Evolutionary conservation across 1,140 invertebrate species (phyloP).

Genomic region (Neodiprion pinetum): DNA sequence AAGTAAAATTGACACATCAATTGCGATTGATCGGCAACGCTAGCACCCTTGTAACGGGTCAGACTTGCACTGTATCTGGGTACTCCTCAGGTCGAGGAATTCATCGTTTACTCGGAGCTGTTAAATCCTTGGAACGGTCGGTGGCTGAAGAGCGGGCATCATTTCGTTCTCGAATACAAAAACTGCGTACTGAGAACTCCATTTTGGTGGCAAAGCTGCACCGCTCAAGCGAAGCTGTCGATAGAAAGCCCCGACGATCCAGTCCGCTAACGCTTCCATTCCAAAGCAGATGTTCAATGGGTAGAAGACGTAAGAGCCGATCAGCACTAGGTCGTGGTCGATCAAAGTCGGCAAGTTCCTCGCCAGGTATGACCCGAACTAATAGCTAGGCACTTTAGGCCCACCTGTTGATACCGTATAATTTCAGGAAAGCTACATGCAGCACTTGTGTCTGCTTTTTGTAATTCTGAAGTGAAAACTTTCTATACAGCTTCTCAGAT

Average conservation of each 20-base stretch:
- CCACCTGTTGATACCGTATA: no score
- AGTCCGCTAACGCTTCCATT: conserved; percentile 30
- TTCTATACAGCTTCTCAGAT: no score
- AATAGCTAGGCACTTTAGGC: neutral
- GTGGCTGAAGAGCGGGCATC: conserved; percentile 50
- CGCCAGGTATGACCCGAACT: conserved; percentile 33
- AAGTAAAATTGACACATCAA: conserved; percentile 33
- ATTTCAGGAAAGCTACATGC: no score
- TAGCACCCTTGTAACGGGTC: no score
- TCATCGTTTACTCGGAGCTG: conserved; percentile 45
- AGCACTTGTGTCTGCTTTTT: neutral
- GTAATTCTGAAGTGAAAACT: neutral
- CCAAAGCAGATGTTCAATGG: conserved; percentile 26
- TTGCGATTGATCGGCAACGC: no score
- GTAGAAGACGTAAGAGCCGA: conserved; percentile 37
- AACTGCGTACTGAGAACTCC: conserved; percentile 52
- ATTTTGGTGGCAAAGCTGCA: conserved; percentile 33
- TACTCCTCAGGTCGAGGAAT: conserved; percentile 37
- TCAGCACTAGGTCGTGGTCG: conserved; percentile 39
- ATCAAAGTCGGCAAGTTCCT: conserved; percentile 36
- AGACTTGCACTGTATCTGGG: conserved; percentile 13
- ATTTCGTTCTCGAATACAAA: conserved; percentile 52
- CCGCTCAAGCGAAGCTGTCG: conserved; percentile 31
- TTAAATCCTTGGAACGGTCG: conserved; percentile 53
- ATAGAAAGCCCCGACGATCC: conserved; percentile 28